Evolutionary conservation across 2,797 vertebrate genomes (phyloP), one percentile per base, ranked within the genome.

Genomic region (Pseudomugil tenellus): DNA sequence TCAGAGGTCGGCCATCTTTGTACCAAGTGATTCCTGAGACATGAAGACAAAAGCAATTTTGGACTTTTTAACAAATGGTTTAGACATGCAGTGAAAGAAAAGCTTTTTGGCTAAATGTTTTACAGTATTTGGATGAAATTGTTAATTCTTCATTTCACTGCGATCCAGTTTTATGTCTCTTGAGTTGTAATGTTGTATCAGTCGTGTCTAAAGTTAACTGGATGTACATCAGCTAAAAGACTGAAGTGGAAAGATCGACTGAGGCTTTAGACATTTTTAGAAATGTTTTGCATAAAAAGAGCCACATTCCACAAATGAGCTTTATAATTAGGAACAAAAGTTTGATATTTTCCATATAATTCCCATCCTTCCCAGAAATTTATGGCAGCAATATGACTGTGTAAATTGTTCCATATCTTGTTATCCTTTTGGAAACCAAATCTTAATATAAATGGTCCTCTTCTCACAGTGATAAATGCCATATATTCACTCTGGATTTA

Each of bases 1-100:
- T 91, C 66, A 98, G 83, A 0, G 92, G 95, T 1, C 70, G 95
- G 54, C 93, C 93, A 48, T 97, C 96, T 93, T 97, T 98, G 91
- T 95, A 97, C 98, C 98, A 99, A 0, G 93, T 94, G 58, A 98
- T 86, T 28, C 91, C 98, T 99, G 88, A 23, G 35, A 31, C 9
- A 63, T 4, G 46, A 41, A 49, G 4, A 37, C 0, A 2, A 55
- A 32, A 16, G 0, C 14, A 53, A 21, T 41, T 17, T 17, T 10
- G 19, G 43, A 46, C n/a, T 3, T 10, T n/a, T 46, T 46, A 21
- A 10, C n/a, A n/a, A 21, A 9, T 21, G n/a, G n/a, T 21, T 10
- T 46, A 10, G 43, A 46, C 7, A 3, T 11, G n/a, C n/a, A 46
- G 19, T n/a, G 8, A 43, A 43, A 43, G n/a, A 1, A 43, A 43